These are phyloP conservation scores for Sebastes taczanowskii DNA, from an alignment of 2,797 vertebrate species.

Conservation along the genomic window DNA sequence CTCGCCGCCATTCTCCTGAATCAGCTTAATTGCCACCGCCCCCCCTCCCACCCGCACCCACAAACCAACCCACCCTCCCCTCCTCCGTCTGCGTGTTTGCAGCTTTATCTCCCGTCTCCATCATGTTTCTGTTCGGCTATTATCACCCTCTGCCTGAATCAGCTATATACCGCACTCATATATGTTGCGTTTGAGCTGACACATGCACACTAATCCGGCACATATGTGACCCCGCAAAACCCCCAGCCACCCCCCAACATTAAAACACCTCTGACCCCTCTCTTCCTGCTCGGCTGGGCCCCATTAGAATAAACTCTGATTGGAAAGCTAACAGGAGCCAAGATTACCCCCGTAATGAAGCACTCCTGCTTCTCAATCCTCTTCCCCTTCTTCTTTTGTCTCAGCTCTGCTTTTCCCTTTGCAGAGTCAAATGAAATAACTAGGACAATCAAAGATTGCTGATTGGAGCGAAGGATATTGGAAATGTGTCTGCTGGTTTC, in stretches of 20 bases:
- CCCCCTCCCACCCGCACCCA: neutral
- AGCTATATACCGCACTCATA: constrained; percentile 30
- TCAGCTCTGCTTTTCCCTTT: constrained; percentile 36
- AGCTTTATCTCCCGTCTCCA: constrained; percentile 51
- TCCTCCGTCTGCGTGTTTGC: constrained; percentile 52
- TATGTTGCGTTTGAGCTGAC: neutral
- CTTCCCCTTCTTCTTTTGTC: constrained; percentile 36
- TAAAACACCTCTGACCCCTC: constrained; percentile 51
- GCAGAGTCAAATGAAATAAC: constrained; percentile 69
- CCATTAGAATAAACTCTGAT: constrained; percentile 67
- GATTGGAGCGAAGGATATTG: constrained; percentile 74
- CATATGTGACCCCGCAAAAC: constrained; percentile 58
- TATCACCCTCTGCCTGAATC: constrained; percentile 54
- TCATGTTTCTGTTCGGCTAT: constrained; percentile 50
- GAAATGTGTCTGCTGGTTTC: constrained; percentile 73
- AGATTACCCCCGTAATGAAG: constrained; percentile 62
- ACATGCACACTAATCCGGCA: constrained; percentile 32
- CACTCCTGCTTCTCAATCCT: constrained; percentile 44
- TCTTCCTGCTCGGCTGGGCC: constrained; percentile 57
- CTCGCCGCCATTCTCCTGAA: constrained; percentile 60
- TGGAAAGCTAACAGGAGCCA: constrained; percentile 60
- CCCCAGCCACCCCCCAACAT: neutral
- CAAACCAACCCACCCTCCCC: neutral
- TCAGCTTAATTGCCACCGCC: constrained; percentile 73
- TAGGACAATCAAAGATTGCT: constrained; percentile 72